Percentiles rank a stretch among this genome's conserved stretches.
Conservation (phyloP, 2,888 invertebrate species). For the Siphonodentalium dalli region DNA sequence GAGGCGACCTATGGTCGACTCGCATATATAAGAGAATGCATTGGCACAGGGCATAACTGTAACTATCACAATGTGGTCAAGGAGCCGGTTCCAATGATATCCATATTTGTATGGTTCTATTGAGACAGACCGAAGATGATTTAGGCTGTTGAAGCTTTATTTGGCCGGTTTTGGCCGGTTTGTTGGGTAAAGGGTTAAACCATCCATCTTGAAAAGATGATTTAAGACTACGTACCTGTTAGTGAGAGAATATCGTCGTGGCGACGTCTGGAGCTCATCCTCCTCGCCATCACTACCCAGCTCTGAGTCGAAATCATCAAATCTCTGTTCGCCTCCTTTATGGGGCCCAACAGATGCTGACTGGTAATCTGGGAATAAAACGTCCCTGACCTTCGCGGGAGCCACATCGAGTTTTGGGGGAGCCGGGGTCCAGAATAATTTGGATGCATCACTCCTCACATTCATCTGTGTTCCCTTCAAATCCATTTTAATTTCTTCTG, state of each 20-base stretch:
- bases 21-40: too few species aligned
- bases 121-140: too few species aligned
- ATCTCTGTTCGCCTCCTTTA: not conserved
- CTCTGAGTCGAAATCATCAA: conserved; percentile 27
- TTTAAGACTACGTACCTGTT: conserved; percentile 24
- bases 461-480: conserved; percentile 43
- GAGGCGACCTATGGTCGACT: too few species aligned
- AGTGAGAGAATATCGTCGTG: conserved; percentile 22
- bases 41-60: too few species aligned
- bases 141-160: too few species aligned
- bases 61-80: too few species aligned
- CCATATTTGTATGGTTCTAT: too few species aligned
- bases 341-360: conserved; percentile 33
- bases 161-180: too few species aligned
- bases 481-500: too few species aligned
- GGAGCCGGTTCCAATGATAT: too few species aligned
- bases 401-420: conserved; percentile 61
- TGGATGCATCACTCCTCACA: conserved; percentile 49
- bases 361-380: conserved; percentile 54
- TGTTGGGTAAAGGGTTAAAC: too few species aligned
- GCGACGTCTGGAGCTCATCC: conserved; percentile 25
- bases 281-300: conserved; percentile 35
- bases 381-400: conserved; percentile 52
- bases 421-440: conserved; percentile 62
- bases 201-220: not conserved